Percentiles rank a stretch among this genome's conserved stretches.
These are phyloP conservation scores for Villa cingulata DNA, from an alignment of 2,888 invertebrate genomes.

Conservation along the genomic window DNA sequence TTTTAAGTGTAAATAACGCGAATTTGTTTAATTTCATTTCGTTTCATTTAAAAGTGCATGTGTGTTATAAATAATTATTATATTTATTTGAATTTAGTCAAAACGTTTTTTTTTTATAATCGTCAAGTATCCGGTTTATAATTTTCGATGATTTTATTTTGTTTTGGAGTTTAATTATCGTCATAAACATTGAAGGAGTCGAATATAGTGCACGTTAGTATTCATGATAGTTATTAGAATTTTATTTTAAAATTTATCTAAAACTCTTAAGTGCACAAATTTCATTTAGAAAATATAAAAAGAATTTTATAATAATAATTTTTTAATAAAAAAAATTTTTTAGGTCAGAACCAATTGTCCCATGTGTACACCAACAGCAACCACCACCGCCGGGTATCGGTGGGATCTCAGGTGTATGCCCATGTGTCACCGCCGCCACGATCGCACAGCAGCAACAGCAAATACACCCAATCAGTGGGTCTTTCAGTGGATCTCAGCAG, in stretches of 20 bases:
- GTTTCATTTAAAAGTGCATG: not conserved
- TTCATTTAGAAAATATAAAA: too few relatives aligned
- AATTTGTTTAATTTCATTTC: too few relatives aligned
- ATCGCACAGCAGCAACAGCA: slow-evolving; percentile 31
- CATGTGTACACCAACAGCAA: slow-evolving; percentile 36
- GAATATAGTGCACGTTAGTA: slow-evolving; percentile 9
- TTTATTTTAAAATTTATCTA: too few relatives aligned
- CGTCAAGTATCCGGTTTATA: too few relatives aligned
- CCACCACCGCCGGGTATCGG: slow-evolving; percentile 35
- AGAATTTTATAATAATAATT: not conserved
- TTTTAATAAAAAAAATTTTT: slow-evolving; percentile 3
- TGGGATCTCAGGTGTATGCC: slow-evolving; percentile 37
- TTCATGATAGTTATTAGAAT: slow-evolving; percentile 1
- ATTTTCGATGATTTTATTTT: too few relatives aligned
- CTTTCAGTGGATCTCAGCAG: slow-evolving; percentile 37
- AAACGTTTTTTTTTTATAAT: too few relatives aligned
- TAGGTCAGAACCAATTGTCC: slow-evolving; percentile 34
- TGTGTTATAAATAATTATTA: too few relatives aligned
- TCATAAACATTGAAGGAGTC: too few relatives aligned
- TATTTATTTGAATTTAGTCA: too few relatives aligned
- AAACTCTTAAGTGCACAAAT: too few relatives aligned
- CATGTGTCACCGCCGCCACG: slow-evolving; percentile 30
- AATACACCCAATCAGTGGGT: slow-evolving; percentile 30
- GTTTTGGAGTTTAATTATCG: too few relatives aligned
- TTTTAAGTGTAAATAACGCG: too few relatives aligned